Conservation (phyloP, 2,888 invertebrate species). For the Proisotoma minuta region DNA sequence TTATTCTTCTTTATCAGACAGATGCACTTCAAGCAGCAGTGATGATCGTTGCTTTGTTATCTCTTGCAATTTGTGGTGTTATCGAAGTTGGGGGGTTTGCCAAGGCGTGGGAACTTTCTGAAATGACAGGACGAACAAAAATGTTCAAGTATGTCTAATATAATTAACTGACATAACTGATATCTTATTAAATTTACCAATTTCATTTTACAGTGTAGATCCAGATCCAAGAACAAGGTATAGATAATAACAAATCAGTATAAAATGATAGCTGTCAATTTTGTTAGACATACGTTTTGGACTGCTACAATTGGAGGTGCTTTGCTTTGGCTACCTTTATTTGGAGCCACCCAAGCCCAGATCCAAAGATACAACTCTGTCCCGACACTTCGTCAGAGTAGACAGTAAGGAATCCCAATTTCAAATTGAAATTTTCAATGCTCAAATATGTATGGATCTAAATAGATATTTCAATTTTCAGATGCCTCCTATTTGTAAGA, state of each 20-base stretch:
- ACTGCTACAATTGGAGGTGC: conserved; percentile 33
- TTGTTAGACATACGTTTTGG: conserved; percentile 42
- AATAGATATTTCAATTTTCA: background rate
- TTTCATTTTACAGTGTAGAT: conserved; percentile 20
- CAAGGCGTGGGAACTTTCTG: conserved; percentile 26
- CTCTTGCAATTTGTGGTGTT: conserved; percentile 28
- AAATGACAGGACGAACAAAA: conserved; percentile 20
- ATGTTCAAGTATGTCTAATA: conserved; percentile 19
- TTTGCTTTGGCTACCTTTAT: conserved; percentile 39
- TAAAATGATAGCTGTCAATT: too few species aligned
- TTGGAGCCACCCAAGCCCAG: conserved; percentile 39
- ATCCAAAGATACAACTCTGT: conserved; percentile 41
- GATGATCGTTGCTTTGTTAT: conserved; percentile 27
- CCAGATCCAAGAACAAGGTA: conserved; percentile 32
- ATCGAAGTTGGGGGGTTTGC: conserved; percentile 37
- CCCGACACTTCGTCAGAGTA: conserved; percentile 30
- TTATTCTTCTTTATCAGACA: conserved; percentile 14
- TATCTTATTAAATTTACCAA: background rate
- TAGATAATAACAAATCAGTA: background rate
- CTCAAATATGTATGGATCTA: background rate
- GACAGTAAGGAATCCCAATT: conserved; percentile 23
- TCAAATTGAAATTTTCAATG: background rate
- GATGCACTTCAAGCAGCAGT: conserved; percentile 39
- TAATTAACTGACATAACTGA: background rate
- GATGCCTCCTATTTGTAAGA: background rate